Base-by-base conservation (phyloP, 2,888 invertebrate genomes). In the Tridacna gigas region DNA sequence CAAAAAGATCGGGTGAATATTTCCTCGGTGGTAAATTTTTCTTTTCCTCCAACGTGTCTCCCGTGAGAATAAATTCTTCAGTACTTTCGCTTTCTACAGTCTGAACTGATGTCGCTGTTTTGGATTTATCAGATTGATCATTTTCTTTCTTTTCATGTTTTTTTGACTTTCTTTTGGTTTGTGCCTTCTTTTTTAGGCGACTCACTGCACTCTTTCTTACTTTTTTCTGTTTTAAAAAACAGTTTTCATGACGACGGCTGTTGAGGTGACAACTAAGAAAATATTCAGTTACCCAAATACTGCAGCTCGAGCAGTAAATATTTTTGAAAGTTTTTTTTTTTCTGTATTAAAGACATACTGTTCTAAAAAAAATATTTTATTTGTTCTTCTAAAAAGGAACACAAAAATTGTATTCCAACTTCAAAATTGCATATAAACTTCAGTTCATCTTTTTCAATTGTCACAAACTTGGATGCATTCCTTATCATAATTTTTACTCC, bases 401-500 rank as follows among this genome's bases (percentile, higher is more conserved):
- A 3, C 47, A 47, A 47, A 45, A 22, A 67, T n/a, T 12, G 45
- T 4, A 67, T 67, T 11, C 7, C 4, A 5, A 5, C 37, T 37
- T 67, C 12, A 5, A 47, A 47, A 47, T 71, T 13, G 47, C 71
- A 71, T 5, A 71, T 47, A 22, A 71, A 71, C 3, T 71, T 26
- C 2, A 67, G 13, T 20, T 67, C 37, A 13, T 67, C 67, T 1
- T 25, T 67, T 37, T n/a, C n/a, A n/a, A 67, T 7, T 5, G 67
- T 12, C 4, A 67, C 67, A 67, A 37, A 67, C 28, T 67, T 67
- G 7, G 67, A 71, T 4, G 48, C 48, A 25, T 71, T 71, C 47
- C 51, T 9, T n/a, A 45, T 71, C 47, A 71, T 47, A n/a, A n/a
- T n/a, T n/a, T n/a, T n/a, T n/a, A n/a, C n/a, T n/a, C n/a, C n/a